These are phyloP conservation scores for Chamaetylas fuelleborni DNA, from an alignment of 2,113 vertebrate genomes.

Conservation along the genomic window DNA sequence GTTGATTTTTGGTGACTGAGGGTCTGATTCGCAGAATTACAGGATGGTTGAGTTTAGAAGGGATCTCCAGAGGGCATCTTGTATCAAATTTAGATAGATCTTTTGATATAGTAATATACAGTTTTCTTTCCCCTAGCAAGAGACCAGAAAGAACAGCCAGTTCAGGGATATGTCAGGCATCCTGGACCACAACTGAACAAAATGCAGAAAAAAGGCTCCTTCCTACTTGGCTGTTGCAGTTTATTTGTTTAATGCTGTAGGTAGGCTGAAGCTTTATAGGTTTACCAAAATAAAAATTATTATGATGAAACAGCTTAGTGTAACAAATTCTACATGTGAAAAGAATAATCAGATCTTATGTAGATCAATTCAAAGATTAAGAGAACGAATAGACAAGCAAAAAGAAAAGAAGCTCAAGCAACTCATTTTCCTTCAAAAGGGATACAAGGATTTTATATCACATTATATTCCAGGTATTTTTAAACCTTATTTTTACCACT, in stretches of 20 bases:
- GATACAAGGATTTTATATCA: neutral
- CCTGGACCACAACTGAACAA: neutral
- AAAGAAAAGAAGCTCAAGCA: neutral
- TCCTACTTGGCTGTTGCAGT: neutral
- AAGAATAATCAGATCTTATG: neutral
- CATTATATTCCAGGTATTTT: neutral
- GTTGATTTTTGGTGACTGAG: neutral
- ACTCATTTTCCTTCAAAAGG: neutral
- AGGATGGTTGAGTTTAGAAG: neutral
- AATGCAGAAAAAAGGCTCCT: neutral
- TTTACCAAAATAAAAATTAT: neutral
- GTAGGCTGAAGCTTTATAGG: neutral
- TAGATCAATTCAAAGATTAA: neutral
- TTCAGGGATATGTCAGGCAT: neutral
- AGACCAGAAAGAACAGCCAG: neutral
- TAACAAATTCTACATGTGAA: neutral
- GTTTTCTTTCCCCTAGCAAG: neutral
- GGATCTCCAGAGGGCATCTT: neutral
- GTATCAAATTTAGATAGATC: neutral
- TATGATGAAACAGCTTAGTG: neutral
- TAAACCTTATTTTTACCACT: neutral
- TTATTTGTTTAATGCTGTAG: neutral
- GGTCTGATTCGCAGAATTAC: neutral
- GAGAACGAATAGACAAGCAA: neutral
- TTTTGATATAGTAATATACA: neutral